Evolutionary conservation across 2,113 vertebrate species (phyloP), one percentile per base, ranked within the genome.

Genomic region (Pseudonaja textilis): DNA sequence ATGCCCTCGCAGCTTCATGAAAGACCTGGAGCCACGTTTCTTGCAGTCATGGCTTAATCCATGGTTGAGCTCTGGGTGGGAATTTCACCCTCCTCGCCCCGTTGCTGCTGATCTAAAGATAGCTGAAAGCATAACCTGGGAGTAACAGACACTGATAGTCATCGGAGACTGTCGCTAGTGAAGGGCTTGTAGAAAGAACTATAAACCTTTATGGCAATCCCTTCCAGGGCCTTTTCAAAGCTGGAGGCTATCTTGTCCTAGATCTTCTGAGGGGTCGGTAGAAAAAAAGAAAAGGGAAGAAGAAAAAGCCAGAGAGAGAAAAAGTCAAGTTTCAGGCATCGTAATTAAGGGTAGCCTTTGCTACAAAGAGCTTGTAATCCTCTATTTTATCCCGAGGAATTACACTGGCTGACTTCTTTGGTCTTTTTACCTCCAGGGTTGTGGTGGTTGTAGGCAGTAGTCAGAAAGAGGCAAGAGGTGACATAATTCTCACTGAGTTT

Each of bases 81-180:
- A 93, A 91, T 81, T 91, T 85, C 92, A 95, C 45, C 86, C 94
- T 85, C 6, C 1, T 2, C 92, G 87, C 20, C 20, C 4, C 42
- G 88, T 91, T 56, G 50, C 93, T 91, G 90, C 52, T 96, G 94
- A 96, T 96, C 85, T 93, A 89, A 54, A 94, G 95, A 95, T 97
- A 96, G 90, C 7, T 0, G 0, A 1, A 59, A 93, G 23, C 88
- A 93, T 47, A 94, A 81, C 92, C 92, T 94, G 61, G 74, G 87
- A 90, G 34, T 26, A 57, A 20, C 0, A 74, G 22, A 52, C n/a
- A 69, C 93, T 89, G 57, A 89, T 54, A 56, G 88, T 87, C 92
- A 90, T 93, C 93, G 90, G 47, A 92, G 85, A 29, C 69, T 54
- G 61, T 3, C 11, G 92, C 22, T 88, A 91, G 7, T 5, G 50